These are phyloP conservation scores for Iphiclides podalirius DNA, from an alignment of 2,888 invertebrate species.

Conservation along the genomic window DNA sequence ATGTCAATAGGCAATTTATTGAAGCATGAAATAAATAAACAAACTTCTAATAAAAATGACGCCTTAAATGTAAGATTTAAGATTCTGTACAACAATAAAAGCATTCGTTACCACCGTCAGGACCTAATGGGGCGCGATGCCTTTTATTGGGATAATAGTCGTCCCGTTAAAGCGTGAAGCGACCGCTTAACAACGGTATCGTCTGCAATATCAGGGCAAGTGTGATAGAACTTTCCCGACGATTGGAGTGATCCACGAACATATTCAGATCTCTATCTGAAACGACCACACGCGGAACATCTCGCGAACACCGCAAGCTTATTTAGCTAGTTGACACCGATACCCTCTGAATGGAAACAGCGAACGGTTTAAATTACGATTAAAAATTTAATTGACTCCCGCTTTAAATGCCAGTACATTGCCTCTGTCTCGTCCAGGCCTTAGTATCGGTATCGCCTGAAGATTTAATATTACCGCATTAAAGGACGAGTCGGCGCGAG, in stretches of 20 bases:
- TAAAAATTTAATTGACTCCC: constrained; percentile 10
- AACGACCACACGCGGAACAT: constrained; percentile 60
- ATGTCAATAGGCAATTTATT: too few relatives aligned
- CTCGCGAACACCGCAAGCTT: constrained; percentile 33
- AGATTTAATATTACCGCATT: constrained; percentile 37
- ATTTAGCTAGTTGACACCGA: constrained; percentile 56
- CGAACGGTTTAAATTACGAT: constrained; percentile 15
- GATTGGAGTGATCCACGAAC: constrained; percentile 56
- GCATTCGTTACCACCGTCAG: constrained; percentile 13
- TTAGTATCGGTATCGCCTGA: constrained; percentile 14
- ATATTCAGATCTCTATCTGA: constrained; percentile 62
- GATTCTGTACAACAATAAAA: constrained; percentile 11
- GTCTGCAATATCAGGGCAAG: constrained; percentile 58
- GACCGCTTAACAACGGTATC: constrained; percentile 49
- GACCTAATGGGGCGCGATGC: constrained; percentile 28
- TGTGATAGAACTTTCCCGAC: constrained; percentile 66
- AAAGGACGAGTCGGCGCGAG: constrained; percentile 44
- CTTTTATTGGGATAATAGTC: constrained; percentile 51
- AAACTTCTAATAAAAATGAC: too few relatives aligned
- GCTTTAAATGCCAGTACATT: constrained; percentile 7
- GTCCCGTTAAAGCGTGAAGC: constrained; percentile 47
- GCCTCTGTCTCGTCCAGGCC: too few relatives aligned
- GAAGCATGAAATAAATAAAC: too few relatives aligned
- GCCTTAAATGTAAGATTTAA: constrained; percentile 6
- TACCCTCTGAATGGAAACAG: constrained; percentile 35